phyloP scores from a whole-genome alignment of 2,888 invertebrate genomes.

The Hermaeophaga mercurialis region DNA sequence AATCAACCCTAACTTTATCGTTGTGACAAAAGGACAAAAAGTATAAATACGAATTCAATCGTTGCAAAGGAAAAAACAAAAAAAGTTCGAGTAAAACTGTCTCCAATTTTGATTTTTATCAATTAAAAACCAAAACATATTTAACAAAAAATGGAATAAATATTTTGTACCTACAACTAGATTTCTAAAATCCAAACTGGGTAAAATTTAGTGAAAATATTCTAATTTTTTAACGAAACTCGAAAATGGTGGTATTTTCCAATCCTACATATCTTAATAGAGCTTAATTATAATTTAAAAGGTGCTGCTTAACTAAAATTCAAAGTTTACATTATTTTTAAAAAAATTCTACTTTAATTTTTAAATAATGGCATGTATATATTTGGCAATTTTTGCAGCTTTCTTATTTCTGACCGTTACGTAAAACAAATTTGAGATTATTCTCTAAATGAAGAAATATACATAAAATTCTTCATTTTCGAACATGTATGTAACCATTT shows the following conservation, averaged over 20 bases:
- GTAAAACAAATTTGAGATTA: neutral
- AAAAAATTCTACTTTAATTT: conserved; percentile 12
- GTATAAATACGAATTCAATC: too few relatives aligned
- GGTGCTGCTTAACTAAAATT: conserved; percentile 24
- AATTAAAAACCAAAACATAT: conserved; percentile 2
- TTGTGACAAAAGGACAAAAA: too few relatives aligned
- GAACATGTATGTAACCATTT: too few relatives aligned
- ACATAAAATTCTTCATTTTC: too few relatives aligned
- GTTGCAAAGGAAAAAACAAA: too few relatives aligned
- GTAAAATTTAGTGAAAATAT: conserved; percentile 5
- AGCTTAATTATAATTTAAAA: conserved; percentile 16
- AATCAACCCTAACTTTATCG: too few relatives aligned
- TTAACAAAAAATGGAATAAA: conserved; percentile 14
- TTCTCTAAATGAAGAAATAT: too few relatives aligned
- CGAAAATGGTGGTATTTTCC: conserved; percentile 4
- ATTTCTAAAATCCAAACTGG: conserved; percentile 15
- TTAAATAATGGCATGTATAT: conserved; percentile 19
- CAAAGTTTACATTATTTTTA: conserved; percentile 9
- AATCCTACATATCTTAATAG: conserved; percentile 16
- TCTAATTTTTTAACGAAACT: neutral
- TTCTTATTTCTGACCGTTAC: conserved; percentile 12
- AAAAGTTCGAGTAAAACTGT: conserved; percentile 2
- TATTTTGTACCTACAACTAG: conserved; percentile 15
- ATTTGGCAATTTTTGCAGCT: conserved; percentile 17
- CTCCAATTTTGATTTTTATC: neutral